Evolutionary conservation across 2,888 invertebrate genomes (phyloP), one percentile per base, ranked within the genome.

Genomic region (Drosophila kanekoi): DNA sequence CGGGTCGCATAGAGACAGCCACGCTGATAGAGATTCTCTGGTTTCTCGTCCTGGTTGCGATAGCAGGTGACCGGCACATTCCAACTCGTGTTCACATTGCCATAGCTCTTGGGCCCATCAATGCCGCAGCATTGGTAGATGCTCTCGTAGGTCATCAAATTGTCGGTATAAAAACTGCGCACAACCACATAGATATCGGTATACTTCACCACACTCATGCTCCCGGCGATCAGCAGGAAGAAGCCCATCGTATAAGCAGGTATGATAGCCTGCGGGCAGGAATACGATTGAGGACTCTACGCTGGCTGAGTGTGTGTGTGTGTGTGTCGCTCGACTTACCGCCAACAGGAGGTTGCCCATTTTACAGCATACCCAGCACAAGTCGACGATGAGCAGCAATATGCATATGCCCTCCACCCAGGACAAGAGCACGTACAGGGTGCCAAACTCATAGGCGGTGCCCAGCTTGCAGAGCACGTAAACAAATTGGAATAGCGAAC

Each of bases 181-280:
- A 73, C 63, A 0, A 76, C 76, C n/a, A 64, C 45, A 43, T 73
- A 76, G 1, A 61, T 47, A 43, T 76, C 76, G 6, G 74, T 64
- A 10, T 69, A 78, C 10, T 1, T 43, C 1, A 54, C 20, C 4
- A 77, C 54, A 1, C 60, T 13, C 2, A 48, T 28, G 38, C 79
- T 75, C 43, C 77, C 77, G 0, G 54, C 49, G 5, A 79, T 8
- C 16, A 77, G 32, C 9, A 79, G n/a, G 5, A 57, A 40, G 1
- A 40, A 1, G 2, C 57, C 18, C 23, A 66, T 13, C 6, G 35
- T 3, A n/a, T 54, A 48, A 1, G 20, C 18, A 1, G 53, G 0
- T 0, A 47, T 9, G 2, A 65, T 60, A 0, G 65, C n/a, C 77
- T 80, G n/a, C 8, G 13, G 8, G 3, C 5, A 6, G 16, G 1